Evolutionary conservation across 2,888 invertebrate species (phyloP).

Genomic region (Oligia latruncula): DNA sequence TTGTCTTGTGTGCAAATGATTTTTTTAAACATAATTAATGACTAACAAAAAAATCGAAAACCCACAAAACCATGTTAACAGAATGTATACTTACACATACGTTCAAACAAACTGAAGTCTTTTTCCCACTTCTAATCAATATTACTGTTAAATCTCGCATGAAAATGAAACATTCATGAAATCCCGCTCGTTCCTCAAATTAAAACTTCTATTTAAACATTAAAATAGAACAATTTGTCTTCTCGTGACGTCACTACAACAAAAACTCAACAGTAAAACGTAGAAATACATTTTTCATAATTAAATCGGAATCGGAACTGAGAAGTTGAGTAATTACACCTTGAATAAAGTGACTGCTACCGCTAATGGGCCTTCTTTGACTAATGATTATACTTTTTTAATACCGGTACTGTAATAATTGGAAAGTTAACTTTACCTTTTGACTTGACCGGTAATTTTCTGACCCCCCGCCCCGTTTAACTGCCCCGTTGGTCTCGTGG

Average conservation of each 20-base stretch:
- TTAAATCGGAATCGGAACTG: slow-evolving; percentile 72
- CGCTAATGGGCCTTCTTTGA: slow-evolving; percentile 78
- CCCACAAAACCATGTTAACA: not conserved
- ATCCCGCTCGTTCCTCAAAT: not conserved
- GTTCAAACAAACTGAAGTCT: no score
- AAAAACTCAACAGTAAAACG: slow-evolving; percentile 46
- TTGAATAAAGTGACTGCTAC: slow-evolving; percentile 67
- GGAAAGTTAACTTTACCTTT: slow-evolving; percentile 57
- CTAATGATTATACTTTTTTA: slow-evolving; percentile 75
- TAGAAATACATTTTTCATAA: slow-evolving; percentile 73
- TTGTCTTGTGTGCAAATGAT: not conserved
- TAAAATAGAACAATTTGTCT: slow-evolving; percentile 41
- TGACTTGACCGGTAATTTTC: slow-evolving; percentile 32
- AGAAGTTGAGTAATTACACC: slow-evolving; percentile 73
- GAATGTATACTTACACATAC: no score
- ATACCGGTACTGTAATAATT: slow-evolving; percentile 51
- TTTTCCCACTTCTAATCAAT: not conserved
- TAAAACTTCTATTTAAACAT: slow-evolving; percentile 13
- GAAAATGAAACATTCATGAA: not conserved
- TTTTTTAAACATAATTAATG: not conserved
- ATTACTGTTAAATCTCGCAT: not conserved
- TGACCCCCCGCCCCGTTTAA: no score
- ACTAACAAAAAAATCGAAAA: not conserved
- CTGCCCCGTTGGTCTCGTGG: no score
- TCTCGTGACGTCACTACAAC: slow-evolving; percentile 46